Conservation (phyloP, 2,888 invertebrate genomes). For the Macrophya alboannulata region DNA sequence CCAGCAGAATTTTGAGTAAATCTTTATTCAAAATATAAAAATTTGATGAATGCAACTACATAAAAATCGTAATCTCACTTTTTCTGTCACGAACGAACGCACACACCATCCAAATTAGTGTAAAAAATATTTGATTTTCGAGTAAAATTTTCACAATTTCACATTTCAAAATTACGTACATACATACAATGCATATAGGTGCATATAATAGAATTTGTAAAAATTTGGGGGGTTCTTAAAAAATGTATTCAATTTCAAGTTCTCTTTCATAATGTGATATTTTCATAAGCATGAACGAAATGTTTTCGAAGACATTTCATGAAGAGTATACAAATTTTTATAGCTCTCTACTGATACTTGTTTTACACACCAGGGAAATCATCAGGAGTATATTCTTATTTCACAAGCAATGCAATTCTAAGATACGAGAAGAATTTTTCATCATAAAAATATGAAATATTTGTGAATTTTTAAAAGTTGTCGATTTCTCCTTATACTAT, state of each 20-base stretch:
- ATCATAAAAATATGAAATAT: not conserved
- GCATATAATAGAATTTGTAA: not conserved
- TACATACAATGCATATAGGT: too few relatives aligned
- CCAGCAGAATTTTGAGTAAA: not conserved
- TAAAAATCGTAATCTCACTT: not conserved
- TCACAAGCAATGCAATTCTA: not conserved
- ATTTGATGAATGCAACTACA: too few relatives aligned
- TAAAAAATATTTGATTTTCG: not conserved
- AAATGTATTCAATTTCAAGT: not conserved
- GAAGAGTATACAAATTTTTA: not conserved
- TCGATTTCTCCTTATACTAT: too few relatives aligned
- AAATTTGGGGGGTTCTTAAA: not conserved
- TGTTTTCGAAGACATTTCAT: not conserved
- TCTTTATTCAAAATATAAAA: not conserved
- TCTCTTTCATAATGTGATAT: not conserved
- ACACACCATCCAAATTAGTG: not conserved
- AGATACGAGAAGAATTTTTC: not conserved
- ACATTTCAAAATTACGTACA: not conserved
- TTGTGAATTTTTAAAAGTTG: not conserved
- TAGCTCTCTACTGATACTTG: slow-evolving; percentile 1
- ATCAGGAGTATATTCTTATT: not conserved
- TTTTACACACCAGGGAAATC: slow-evolving; percentile 10
- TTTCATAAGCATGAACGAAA: not conserved
- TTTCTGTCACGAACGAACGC: too few relatives aligned
- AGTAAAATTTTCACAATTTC: not conserved